phyloP scores from a whole-genome alignment of 30 jellyfish, hydroid and myxozoan genomes.

The Mastigias papua region DNA sequence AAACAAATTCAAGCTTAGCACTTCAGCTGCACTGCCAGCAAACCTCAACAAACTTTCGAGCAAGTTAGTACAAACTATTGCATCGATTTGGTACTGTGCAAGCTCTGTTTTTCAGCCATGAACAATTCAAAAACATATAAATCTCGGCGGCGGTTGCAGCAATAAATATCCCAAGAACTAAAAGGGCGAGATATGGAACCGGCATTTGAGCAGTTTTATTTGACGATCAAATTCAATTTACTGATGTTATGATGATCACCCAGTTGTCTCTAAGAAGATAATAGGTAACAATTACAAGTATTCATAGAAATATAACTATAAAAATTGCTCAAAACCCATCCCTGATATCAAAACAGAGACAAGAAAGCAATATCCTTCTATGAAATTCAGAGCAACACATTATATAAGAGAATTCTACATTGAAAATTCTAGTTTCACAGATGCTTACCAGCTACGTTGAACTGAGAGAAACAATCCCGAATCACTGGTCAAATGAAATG shows the following conservation, averaged over 20 bases:
- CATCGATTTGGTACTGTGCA: constrained; percentile 87
- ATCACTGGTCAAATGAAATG: background rate
- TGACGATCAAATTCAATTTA: background rate
- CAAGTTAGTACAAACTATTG: constrained; percentile 48
- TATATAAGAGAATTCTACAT: no score
- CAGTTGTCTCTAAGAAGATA: background rate
- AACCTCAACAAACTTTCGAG: background rate
- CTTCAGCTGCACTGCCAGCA: background rate
- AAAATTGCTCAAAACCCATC: no score
- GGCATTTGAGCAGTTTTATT: constrained; percentile 46
- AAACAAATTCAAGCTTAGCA: background rate
- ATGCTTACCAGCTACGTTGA: background rate
- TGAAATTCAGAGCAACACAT: no score
- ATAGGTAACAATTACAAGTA: no score
- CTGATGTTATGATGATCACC: background rate
- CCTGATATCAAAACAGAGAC: no score
- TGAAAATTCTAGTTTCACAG: background rate
- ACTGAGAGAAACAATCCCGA: background rate
- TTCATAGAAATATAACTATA: no score
- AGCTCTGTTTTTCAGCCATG: constrained; percentile 79
- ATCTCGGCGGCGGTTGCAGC: constrained; percentile 82
- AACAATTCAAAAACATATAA: constrained; percentile 74
- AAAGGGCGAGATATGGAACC: constrained; percentile 78
- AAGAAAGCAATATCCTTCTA: no score
- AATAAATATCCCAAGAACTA: constrained; percentile 70